Evolutionary conservation across 2,797 vertebrate genomes (phyloP).

Genomic region (Gymnothorax reevesii): DNA sequence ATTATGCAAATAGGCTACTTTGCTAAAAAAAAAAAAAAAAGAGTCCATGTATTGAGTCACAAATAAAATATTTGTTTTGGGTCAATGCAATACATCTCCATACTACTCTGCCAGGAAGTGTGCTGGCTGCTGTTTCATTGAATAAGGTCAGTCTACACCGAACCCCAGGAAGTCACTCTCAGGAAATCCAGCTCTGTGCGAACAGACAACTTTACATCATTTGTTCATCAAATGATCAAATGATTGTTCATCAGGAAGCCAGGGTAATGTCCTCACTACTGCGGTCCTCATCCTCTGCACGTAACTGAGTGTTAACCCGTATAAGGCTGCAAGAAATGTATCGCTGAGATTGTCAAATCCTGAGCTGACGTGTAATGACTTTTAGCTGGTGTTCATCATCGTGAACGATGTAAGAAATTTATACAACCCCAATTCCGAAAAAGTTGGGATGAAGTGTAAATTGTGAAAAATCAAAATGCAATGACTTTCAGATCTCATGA

Average conservation of each 20-base stretch:
- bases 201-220: background rate
- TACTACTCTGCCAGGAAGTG: background rate
- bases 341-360: background rate
- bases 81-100: background rate
- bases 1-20: background rate
- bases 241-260: slow-evolving; percentile 20
- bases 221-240: no score
- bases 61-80: slow-evolving; percentile 23
- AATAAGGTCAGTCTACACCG: background rate
- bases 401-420: no score
- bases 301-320: background rate
- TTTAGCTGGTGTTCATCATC: no score
- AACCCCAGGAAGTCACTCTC: slow-evolving; percentile 32
- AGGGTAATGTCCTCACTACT: slow-evolving; percentile 18
- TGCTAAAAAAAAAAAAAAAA: no score
- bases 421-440: no score
- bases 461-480: no score
- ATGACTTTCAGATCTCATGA: no score
- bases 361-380: no score
- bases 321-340: background rate
- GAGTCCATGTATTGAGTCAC: background rate
- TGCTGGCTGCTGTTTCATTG: background rate
- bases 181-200: slow-evolving; percentile 30
- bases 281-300: slow-evolving; percentile 8
- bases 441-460: no score